Evolutionary conservation across 2,797 vertebrate species (phyloP), one percentile per base, ranked within the genome.

Genomic region (Hippoglossus hippoglossus): DNA sequence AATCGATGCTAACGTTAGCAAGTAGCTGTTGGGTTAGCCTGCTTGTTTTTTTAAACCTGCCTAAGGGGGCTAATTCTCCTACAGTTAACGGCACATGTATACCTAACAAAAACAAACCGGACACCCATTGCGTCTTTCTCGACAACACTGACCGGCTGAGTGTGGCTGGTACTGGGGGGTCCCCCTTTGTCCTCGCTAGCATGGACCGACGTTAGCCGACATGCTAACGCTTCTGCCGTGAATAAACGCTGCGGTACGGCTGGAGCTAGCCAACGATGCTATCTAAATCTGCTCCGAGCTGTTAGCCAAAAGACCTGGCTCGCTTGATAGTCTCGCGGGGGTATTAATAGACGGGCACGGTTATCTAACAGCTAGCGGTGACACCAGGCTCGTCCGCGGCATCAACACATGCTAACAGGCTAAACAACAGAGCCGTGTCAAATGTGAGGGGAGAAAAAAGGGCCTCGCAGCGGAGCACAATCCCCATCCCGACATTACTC

Each of bases 171-270:
- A 73, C 58, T 15, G 44, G 18, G 58, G 53, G 57, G 56, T 87
- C 77, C 83, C 47, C 79, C 92, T 94, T 94, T 94, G 93, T 94
- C 92, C 90, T 91, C 89, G 78, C 75, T 86, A 87, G 85, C 86
- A 49, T 64, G 12, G 73, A 67, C 58, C 68, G 51, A 31, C 28
- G 83, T 80, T 87, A 87, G 90, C 86, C n/a, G 15, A 10, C 58
- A 57, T 64, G 90, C 90, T 86, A 89, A 83, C 1, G 71, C 75
- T 50, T 34, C 6, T n/a, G 50, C 59, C 47, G 54, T 18, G 75
- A 84, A 82, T 70, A 71, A 77, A 81, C 78, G 83, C 39, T 76
- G 79, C 70, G 25, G 82, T 13, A 63, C 56, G 52, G 73, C 53
- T 34, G 65, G 63, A 28, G 83, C 83, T 80, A 89, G 87, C 91